Conservation (phyloP, 1,140 invertebrate genomes). For the Diploscapter pachys region DNA sequence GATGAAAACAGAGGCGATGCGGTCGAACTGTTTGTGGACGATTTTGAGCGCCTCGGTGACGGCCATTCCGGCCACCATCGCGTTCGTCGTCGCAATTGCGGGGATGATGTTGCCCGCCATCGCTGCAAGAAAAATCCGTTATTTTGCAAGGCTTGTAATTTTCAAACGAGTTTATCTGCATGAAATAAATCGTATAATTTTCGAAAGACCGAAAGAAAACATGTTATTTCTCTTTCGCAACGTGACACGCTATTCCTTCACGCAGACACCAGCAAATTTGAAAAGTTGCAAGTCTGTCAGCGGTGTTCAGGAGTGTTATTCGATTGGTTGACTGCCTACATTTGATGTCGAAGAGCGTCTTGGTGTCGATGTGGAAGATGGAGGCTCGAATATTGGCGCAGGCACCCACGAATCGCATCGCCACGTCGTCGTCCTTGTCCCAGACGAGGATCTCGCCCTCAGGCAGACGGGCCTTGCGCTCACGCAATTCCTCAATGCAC, state of each 20-base stretch:
- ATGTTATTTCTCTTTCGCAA: no score
- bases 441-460: conserved; percentile 76
- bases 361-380: conserved; percentile 82
- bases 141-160: neutral
- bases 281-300: no score
- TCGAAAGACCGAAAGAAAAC: no score
- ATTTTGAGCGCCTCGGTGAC: conserved; percentile 82
- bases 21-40: conserved; percentile 63
- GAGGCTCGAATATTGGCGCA: conserved; percentile 86
- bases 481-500: conserved; percentile 66
- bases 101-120: conserved; percentile 97
- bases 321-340: conserved; percentile 66
- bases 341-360: conserved; percentile 89
- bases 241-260: no score
- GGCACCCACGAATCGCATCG: conserved; percentile 92
- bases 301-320: no score
- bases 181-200: no score
- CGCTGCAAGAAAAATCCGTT: conserved; percentile 65
- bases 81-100: conserved; percentile 96
- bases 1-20: conserved; percentile 62
- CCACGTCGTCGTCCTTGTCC: conserved; percentile 92
- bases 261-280: no score
- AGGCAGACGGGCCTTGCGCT: conserved; percentile 1
- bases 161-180: neutral
- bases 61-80: conserved; percentile 88